Evolutionary conservation across 2,113 vertebrate genomes (phyloP).

Genomic region (Butorides virescens): DNA sequence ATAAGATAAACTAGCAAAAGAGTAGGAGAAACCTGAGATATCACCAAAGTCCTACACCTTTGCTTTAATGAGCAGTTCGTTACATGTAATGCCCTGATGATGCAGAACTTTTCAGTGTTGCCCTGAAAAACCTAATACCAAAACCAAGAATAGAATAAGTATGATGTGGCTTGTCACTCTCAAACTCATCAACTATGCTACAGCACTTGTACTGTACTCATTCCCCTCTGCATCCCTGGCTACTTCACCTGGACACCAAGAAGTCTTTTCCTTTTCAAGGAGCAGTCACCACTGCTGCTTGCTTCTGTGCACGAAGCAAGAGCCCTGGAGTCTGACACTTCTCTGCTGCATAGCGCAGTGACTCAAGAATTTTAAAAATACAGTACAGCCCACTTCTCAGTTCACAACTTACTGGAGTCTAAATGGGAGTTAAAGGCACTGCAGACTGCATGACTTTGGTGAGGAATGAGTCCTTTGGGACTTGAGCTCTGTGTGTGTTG

Average conservation of each 20-base stretch:
- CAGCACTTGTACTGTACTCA: not conserved
- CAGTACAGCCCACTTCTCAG: not conserved
- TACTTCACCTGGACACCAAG: not conserved
- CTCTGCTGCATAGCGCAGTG: not conserved
- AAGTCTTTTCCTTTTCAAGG: not conserved
- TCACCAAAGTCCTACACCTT: not conserved
- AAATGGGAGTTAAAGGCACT: not conserved
- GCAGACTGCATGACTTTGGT: not conserved
- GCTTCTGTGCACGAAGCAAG: not conserved
- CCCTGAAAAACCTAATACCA: not conserved
- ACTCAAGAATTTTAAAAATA: constrained; percentile 59
- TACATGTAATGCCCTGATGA: not conserved
- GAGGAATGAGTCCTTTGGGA: not conserved
- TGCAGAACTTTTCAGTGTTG: not conserved
- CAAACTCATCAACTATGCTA: not conserved
- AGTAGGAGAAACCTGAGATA: not conserved
- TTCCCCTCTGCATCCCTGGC: not conserved
- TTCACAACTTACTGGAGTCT: not conserved
- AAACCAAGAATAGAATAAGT: not conserved
- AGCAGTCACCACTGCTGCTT: not conserved
- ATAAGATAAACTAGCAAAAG: not conserved
- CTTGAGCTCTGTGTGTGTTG: not conserved
- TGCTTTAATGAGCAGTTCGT: not conserved
- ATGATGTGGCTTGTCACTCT: not conserved
- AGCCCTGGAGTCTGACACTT: constrained; percentile 49